A percentile compares a stretch with the other conserved stretches of the same genome.
Conservation (phyloP, 2,797 vertebrate species). For the Oryzias dopingdopingensis region DNA sequence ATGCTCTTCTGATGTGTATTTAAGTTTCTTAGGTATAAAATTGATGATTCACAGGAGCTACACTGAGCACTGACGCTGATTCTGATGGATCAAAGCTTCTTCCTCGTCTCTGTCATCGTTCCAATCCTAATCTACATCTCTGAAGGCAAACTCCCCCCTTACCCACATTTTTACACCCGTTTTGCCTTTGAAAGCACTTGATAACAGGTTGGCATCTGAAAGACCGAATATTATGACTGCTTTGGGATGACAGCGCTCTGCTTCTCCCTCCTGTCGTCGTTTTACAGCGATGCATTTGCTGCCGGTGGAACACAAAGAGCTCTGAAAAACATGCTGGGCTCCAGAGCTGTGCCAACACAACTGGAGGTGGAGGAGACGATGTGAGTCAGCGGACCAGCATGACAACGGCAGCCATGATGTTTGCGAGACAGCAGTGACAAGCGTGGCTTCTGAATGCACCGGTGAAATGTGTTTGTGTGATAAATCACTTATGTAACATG, state of each 20-base stretch:
- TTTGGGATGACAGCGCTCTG: slow-evolving; percentile 21
- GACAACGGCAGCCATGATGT: slow-evolving; percentile 55
- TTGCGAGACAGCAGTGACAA: slow-evolving; percentile 54
- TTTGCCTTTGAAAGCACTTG: slow-evolving; percentile 45
- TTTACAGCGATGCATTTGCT: slow-evolving; percentile 41
- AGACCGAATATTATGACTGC: slow-evolving; percentile 33
- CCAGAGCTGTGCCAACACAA: slow-evolving; percentile 13
- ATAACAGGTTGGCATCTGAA: slow-evolving; percentile 25
- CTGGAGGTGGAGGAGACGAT: slow-evolving; percentile 36
- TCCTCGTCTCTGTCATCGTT: slow-evolving; percentile 44
- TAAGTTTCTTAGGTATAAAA: slow-evolving; percentile 45
- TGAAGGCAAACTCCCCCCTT: slow-evolving; percentile 35
- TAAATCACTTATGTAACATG: slow-evolving; percentile 2
- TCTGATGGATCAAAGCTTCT: slow-evolving; percentile 35
- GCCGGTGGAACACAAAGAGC: slow-evolving; percentile 27
- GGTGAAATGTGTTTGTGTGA: slow-evolving; percentile 31
- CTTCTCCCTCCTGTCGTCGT: slow-evolving; percentile 20
- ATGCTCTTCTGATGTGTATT: slow-evolving; percentile 59
- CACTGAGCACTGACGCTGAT: slow-evolving; percentile 22
- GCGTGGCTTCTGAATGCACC: slow-evolving; percentile 39
- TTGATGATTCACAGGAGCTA: slow-evolving; percentile 40
- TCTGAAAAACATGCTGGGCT: slow-evolving; percentile 36
- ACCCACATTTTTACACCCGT: slow-evolving; percentile 15
- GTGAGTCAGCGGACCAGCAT: slow-evolving; percentile 42
- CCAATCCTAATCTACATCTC: slow-evolving; percentile 34